Evolutionary conservation across 92 coral and sea anemone genomes (phyloP), one percentile per base, ranked within the genome.

Genomic region (Parazoanthus darwini): DNA sequence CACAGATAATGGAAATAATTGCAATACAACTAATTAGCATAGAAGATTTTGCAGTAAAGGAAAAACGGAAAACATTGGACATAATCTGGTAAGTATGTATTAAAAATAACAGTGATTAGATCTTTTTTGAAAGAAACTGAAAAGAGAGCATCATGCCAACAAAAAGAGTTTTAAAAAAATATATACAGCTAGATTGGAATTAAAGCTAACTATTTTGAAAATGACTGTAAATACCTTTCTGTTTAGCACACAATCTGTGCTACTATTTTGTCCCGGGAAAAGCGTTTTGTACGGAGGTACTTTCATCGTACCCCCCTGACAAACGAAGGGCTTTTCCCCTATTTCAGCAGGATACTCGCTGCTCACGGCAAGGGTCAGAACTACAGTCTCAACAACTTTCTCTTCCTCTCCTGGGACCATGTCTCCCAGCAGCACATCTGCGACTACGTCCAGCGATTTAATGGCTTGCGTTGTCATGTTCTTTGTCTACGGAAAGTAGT

Each of bases 391-490:
- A 1, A 92, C 79, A 42, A 83, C 48, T 38, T 16, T 75, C 16
- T 89, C 92, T 5, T 8, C 79, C 46, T 92, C 90, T 39, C 88
- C 94, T 14, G 82, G 51, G n/a, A 68, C 82, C 58, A 81, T 43
- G 66, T 38, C 54, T 2, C 43, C 77, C 15, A 88, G 33, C 36
- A 89, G n/a, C 22, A 78, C 48, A 50, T 50, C 5, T 33, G 88
- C 68, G 1, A 86, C 80, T 50, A 72, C 86, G 46, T 92, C 74
- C 6, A 82, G 20, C 29, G 90, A 63, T 15, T 76, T 78, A 67
- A 92, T 86, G 0, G 90, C 92, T 37, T 87, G 39, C 23, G 83
- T 92, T 14, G 92, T 92, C 75, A 70, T 67, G 78, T 54, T 78
- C 77, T 89, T 90, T 23, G 92, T 86, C 94, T 92, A 36, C 25